Conservation (phyloP, 2,113 vertebrate species). For the Ailuropoda melanoleuca region DNA sequence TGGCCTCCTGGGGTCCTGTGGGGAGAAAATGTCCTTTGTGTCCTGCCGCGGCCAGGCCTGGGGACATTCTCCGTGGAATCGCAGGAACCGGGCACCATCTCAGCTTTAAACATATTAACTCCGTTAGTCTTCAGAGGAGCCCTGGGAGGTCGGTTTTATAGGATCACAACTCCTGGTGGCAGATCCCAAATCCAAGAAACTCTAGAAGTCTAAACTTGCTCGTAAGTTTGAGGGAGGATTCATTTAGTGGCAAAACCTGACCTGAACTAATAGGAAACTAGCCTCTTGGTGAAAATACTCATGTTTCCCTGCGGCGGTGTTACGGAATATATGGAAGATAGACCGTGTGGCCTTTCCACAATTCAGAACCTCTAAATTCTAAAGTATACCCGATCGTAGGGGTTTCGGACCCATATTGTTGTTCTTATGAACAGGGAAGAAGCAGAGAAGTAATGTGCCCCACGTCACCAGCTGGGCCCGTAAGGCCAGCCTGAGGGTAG, state of each 20-base stretch:
- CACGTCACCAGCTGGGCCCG: neutral
- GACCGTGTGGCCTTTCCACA: neutral
- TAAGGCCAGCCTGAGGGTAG: neutral
- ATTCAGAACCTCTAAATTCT: neutral
- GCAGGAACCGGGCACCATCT: fast-evolving
- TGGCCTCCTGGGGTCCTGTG: neutral
- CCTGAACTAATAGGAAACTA: neutral
- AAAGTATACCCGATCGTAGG: neutral
- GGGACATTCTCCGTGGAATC: neutral
- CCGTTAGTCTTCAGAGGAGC: neutral
- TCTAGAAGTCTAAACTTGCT: neutral
- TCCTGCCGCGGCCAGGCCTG: neutral
- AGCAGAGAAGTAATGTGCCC: neutral
- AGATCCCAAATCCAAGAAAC: neutral
- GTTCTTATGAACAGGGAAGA: neutral
- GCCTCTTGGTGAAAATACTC: neutral
- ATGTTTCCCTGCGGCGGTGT: neutral
- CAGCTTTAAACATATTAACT: neutral
- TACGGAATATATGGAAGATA: neutral
- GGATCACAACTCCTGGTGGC: neutral
- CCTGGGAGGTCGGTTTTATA: neutral
- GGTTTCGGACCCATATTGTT: neutral
- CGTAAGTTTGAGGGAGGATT: neutral
- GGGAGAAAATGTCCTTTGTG: neutral
- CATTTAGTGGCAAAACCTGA: neutral